These are phyloP conservation scores for Drosophila meridionalis DNA, from an alignment of 2,888 invertebrate species.

Conservation along the genomic window DNA sequence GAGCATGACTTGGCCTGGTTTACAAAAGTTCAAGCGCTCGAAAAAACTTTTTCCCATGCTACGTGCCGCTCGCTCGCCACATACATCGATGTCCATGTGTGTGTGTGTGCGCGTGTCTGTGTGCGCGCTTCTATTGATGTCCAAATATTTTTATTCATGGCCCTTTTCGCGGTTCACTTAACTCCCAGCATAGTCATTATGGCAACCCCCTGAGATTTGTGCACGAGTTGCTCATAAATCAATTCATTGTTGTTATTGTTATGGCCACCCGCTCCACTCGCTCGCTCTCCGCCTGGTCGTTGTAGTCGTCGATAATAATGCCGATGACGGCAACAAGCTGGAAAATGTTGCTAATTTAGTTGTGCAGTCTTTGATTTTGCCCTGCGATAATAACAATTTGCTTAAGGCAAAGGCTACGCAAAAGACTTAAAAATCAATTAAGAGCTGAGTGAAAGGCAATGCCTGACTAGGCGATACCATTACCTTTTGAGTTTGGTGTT, in stretches of 20 bases:
- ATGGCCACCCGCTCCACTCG: conserved; percentile 15
- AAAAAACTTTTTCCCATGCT: conserved; percentile 63
- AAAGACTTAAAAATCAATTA: conserved; percentile 43
- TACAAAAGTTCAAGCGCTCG: conserved; percentile 34
- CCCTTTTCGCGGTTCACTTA: conserved; percentile 84
- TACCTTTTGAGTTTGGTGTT: not conserved
- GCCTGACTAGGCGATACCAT: not conserved
- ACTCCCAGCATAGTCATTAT: conserved; percentile 74
- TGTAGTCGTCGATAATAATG: conserved; percentile 29
- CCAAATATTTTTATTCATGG: conserved; percentile 84
- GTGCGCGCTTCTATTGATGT: conserved; percentile 63
- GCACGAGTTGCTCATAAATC: conserved; percentile 83
- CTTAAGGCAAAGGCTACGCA: conserved; percentile 13
- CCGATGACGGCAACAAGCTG: conserved; percentile 77
- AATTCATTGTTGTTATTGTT: conserved; percentile 72
- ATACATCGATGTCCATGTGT: not conserved
- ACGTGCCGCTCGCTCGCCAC: not conserved
- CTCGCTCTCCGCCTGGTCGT: not conserved
- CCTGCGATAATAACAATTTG: conserved; percentile 57
- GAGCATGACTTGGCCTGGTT: conserved; percentile 42
- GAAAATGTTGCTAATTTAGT: conserved; percentile 75
- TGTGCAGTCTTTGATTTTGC: conserved; percentile 34
- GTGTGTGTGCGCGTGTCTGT: not conserved
- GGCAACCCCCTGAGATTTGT: conserved; percentile 62
- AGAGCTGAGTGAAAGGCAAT: not conserved